Evolutionary conservation across 2,797 vertebrate genomes (phyloP), one percentile per base, ranked within the genome.

Genomic region (Percopsis omiscomaycus): DNA sequence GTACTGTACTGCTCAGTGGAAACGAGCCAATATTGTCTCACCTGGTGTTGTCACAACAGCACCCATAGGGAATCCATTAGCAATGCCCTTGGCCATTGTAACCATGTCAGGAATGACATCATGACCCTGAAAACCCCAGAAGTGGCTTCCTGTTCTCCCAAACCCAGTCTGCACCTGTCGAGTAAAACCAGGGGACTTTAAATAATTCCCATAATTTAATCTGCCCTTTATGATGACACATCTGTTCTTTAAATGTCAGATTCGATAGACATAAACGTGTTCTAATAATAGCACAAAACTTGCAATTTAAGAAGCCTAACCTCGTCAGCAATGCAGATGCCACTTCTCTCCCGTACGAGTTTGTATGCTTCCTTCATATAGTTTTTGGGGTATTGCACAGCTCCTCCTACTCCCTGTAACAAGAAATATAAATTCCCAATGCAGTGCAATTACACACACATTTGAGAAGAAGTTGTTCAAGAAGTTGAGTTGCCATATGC

Each of bases 91-190:
- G 0, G 95, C 95, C 94, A 97, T 93, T 32, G 96, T 98, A 56
- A 98, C 93, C 3, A 99, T 95, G 69, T 99, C 98, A 47, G 98
- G 97, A 51, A 94, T 66, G 14, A 98, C 87, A 0, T 80, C 90
- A 10, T 98, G 95, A 15, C 92, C 91, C 85, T 98, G 92, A 78
- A 98, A 99, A 44, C 96, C 96, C 98, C 97, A 99, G 84, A 94
- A 96, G 82, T 99, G 94, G 74, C 89, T 96, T 76, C 97, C 96
- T 50, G 93, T 93, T 68, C 96, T 90, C 44, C 95, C 95, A 84
- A 98, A 98, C 61, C 96, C 98, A 32, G 98, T 96, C 85, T 99
- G 97, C 6, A 99, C 96, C 98, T 99, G 87, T 63, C 22, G 45
- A 30, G 47, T 45, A 6, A 64, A 57, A 64, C 53, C 0, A 55